Percentiles rank a stretch among this genome's conserved stretches.
Conservation (phyloP, 2,888 invertebrate genomes). For the Macrosoma leucophasiata region DNA sequence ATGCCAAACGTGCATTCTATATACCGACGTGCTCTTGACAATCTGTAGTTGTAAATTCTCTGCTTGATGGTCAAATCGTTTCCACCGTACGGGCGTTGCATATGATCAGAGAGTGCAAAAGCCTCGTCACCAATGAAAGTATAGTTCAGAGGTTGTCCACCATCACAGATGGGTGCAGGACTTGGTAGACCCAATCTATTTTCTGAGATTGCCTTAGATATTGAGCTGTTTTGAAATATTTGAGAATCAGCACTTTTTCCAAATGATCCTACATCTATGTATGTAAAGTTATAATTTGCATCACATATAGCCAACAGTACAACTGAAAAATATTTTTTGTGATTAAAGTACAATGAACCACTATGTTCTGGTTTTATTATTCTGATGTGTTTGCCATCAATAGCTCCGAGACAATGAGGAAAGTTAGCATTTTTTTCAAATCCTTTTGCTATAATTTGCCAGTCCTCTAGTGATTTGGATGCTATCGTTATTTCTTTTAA, state of each 20-base stretch:
- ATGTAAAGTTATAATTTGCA: no score
- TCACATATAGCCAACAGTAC: no score
- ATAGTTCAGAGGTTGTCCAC: no score
- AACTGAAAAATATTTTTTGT: no score
- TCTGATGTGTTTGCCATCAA: no score
- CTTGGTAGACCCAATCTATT: not conserved
- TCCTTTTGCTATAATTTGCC: no score
- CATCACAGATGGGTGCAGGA: not conserved
- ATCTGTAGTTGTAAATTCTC: slow-evolving; percentile 11
- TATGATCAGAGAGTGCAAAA: not conserved
- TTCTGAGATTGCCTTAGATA: not conserved
- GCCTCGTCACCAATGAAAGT: slow-evolving; percentile 1
- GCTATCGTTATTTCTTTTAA: no score
- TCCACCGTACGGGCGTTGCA: slow-evolving; percentile 5
- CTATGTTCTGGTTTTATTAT: no score
- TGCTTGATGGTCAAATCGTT: not conserved
- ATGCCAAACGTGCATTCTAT: slow-evolving; percentile 17
- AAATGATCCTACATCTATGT: not conserved
- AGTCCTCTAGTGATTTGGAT: no score
- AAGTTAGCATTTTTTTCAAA: no score
- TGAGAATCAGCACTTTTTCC: not conserved
- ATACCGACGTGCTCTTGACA: slow-evolving; percentile 9
- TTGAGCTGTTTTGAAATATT: not conserved
- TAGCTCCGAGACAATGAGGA: no score
- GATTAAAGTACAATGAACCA: no score